Conservation (phyloP, 1,140 invertebrate genomes). For the Rhysida immarginata region DNA sequence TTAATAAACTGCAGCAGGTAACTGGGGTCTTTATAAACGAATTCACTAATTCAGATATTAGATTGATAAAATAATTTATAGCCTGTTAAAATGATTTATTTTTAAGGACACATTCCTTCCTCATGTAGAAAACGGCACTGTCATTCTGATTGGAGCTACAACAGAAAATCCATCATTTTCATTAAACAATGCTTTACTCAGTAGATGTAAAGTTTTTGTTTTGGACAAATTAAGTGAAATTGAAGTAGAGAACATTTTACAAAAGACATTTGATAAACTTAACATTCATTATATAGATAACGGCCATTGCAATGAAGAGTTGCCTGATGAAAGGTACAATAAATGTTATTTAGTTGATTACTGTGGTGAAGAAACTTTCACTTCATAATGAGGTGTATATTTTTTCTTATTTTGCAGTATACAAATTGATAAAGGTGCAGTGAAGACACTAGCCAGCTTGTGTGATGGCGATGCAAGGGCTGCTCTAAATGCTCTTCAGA, state of each 20-base stretch:
- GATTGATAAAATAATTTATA: background rate
- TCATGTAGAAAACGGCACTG: constrained; percentile 61
- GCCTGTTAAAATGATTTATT: constrained; percentile 7
- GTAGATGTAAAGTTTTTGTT: constrained; percentile 56
- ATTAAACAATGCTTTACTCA: constrained; percentile 61
- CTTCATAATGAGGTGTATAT: background rate
- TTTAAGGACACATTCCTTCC: constrained; percentile 53
- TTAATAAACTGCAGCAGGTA: constrained; percentile 61
- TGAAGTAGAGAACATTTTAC: constrained; percentile 44
- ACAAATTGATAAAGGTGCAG: constrained; percentile 41
- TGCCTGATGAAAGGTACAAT: background rate
- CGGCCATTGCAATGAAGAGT: background rate
- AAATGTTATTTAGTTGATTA: too few relatives aligned
- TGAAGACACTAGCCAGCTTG: constrained; percentile 52
- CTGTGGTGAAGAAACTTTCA: too few relatives aligned
- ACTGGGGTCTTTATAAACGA: too few relatives aligned
- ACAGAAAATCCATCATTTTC: constrained; percentile 79
- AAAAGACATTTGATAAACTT: too few relatives aligned
- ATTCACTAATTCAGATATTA: background rate
- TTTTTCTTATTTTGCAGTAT: background rate
- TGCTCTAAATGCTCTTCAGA: constrained; percentile 56
- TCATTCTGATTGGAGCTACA: constrained; percentile 68
- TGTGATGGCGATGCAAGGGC: constrained; percentile 67
- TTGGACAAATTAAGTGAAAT: constrained; percentile 48
- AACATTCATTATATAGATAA: background rate